Base-by-base conservation (phyloP, 2,113 vertebrate species). In the Vidua macroura region DNA sequence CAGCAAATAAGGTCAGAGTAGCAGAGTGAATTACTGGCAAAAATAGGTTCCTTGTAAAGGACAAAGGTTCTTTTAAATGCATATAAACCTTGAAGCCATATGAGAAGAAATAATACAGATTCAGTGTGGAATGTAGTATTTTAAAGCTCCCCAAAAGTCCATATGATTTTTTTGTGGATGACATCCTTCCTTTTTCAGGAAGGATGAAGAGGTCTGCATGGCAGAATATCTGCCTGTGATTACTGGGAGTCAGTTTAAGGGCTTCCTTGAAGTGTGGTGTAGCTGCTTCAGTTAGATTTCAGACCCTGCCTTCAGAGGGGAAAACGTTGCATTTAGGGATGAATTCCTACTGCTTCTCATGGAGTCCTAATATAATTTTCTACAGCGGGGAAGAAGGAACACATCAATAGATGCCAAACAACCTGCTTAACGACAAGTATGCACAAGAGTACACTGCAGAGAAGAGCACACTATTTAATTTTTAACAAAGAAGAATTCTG, bases 1-100 rank as follows among this genome's bases (percentile, higher is more conserved):
- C 96, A 95, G 97, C 94, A 98, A 97, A 98, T 97, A 96, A 97
- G 97, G 97, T 98, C 96, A 97, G 93, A 96, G 80, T 84, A 94
- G 75, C 66, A 75, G 91, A 81, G 75, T 96, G 87, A 93, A 96
- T 82, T 87, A 92, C 88, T 83, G 79, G 92, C 49, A 93, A 95
- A 96, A 96, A 95, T 56, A 95, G 93, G 81, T 90, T 91, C 70
- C 60, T 95, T 75, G 62, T 43, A 79, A 81, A 86, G 88, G 92
- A 95, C 79, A 96, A 94, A 95, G 83, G 92, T 83, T 88, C 63
- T 91, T 93, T 94, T 96, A 85, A 92, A 90, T 93, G 52, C 52
- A 31, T 88, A 60, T 84, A 94, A 96, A 95, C 90, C 89, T 97
- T 95, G 89, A 96, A 95, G 84, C 46, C 14, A 86, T 58, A 68